A percentile compares a stretch with the other conserved stretches of the same genome.
Conservation (phyloP, 92 coral and sea anemone species). For the Meandrina meandrites region DNA sequence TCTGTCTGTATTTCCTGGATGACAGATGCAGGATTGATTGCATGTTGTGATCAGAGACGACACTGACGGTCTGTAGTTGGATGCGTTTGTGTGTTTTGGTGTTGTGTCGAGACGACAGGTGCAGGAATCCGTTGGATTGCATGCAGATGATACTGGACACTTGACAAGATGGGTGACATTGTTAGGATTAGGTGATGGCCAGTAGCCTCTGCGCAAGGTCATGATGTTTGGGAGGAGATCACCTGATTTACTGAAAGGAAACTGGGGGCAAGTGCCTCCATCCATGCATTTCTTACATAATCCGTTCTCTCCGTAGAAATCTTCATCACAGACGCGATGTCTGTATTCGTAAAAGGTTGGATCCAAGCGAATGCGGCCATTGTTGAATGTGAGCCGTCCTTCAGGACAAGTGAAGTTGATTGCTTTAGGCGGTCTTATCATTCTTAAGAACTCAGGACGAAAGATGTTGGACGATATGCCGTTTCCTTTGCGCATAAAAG, state of each 20-base stretch:
- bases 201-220: slow-evolving; percentile 51
- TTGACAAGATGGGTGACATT: slow-evolving; percentile 52
- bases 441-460: slow-evolving; percentile 24
- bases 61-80: not conserved
- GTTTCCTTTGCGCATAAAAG: slow-evolving; percentile 33
- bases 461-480: not conserved
- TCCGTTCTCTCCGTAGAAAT: slow-evolving; percentile 54
- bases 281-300: slow-evolving; percentile 56
- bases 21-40: slow-evolving; percentile 50
- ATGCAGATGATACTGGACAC: slow-evolving; percentile 54
- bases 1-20: slow-evolving; percentile 60
- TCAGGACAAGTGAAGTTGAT: slow-evolving; percentile 55
- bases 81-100: not conserved
- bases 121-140: slow-evolving; percentile 61
- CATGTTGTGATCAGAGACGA: slow-evolving; percentile 51
- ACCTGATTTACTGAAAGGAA: not conserved
- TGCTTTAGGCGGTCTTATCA: slow-evolving; percentile 8
- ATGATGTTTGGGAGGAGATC: slow-evolving; percentile 44
- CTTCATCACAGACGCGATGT: slow-evolving; percentile 61
- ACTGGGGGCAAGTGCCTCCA: slow-evolving; percentile 46
- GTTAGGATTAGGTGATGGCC: slow-evolving; percentile 61
- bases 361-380: slow-evolving; percentile 58
- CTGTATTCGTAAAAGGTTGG: slow-evolving; percentile 54
- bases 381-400: slow-evolving; percentile 50
- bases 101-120: slow-evolving; percentile 43